These are phyloP conservation scores for Paralinhomoeus sp. DNA, from an alignment of 2,888 invertebrate genomes.

Conservation along the genomic window DNA sequence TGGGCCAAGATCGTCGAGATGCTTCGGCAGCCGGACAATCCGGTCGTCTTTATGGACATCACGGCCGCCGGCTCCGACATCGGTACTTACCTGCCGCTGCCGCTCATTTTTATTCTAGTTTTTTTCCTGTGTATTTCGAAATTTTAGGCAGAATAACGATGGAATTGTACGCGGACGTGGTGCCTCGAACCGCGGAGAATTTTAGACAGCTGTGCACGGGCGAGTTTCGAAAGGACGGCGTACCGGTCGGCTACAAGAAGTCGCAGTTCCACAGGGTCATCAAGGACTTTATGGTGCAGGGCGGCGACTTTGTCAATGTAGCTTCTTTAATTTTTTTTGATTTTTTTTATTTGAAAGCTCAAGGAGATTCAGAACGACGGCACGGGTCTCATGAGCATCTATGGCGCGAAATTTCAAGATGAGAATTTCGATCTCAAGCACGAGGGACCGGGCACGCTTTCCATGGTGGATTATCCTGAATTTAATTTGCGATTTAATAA, in stretches of 20 bases:
- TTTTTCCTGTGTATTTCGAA: conserved; percentile 3
- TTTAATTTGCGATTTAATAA: conserved; percentile 6
- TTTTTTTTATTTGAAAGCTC: too few relatives aligned
- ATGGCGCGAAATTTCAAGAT: conserved; percentile 82
- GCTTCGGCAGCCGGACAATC: conserved; percentile 57
- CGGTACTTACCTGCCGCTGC: too few relatives aligned
- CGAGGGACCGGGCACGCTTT: conserved; percentile 72
- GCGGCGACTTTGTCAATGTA: conserved; percentile 97
- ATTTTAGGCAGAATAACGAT: conserved; percentile 55
- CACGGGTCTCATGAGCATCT: conserved; percentile 89
- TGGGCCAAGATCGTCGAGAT: conserved; percentile 22
- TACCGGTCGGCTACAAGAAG: conserved; percentile 85
- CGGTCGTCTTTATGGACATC: conserved; percentile 93
- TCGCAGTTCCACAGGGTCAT: conserved; percentile 91
- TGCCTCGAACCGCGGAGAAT: conserved; percentile 21
- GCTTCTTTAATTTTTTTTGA: too few relatives aligned
- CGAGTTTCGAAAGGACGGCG: conserved; percentile 71
- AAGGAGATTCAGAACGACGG: conserved; percentile 94
- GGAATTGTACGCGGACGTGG: conserved; percentile 85
- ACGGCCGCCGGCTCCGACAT: conserved; percentile 50
- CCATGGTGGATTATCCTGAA: conserved; percentile 43
- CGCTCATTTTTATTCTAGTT: too few relatives aligned
- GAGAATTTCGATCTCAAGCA: conserved; percentile 88
- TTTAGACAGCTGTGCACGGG: conserved; percentile 82
- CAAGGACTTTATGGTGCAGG: conserved; percentile 99